Percentiles rank a stretch among this genome's conserved stretches.
Conservation (phyloP, 1,140 invertebrate species). For the Homarus americanus region DNA sequence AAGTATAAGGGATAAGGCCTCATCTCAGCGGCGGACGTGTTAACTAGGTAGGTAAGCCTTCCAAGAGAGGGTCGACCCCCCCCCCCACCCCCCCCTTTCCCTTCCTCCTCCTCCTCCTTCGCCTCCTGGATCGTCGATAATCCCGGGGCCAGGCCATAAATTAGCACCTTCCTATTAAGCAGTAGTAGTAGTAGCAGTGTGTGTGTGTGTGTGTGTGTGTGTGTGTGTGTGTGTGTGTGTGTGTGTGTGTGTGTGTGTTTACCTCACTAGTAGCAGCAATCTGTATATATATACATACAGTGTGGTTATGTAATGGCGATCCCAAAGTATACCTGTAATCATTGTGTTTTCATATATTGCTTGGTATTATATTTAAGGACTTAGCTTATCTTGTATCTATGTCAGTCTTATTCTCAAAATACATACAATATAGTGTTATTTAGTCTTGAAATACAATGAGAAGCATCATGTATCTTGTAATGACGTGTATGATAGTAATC, state of each 20-base stretch:
- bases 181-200: not conserved
- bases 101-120: not conserved
- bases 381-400: no score
- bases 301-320: no score
- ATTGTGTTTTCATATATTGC: no score
- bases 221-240: slow-evolving; percentile 20
- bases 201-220: slow-evolving; percentile 19
- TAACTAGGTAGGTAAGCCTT: not conserved
- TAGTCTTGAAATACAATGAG: no score
- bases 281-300: no score
- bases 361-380: no score
- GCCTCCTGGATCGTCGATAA: not conserved
- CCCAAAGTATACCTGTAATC: no score
- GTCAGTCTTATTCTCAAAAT: no score
- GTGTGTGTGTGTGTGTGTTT: slow-evolving; percentile 9
- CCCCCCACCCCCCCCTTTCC: not conserved
- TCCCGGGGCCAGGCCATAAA: not conserved
- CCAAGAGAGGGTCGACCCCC: not conserved
- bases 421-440: no score
- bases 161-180: not conserved
- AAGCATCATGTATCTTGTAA: no score
- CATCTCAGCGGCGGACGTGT: not conserved
- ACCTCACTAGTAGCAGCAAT: no score
- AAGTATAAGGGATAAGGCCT: not conserved
- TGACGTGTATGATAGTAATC: no score